Evolutionary conservation across 2,113 vertebrate genomes (phyloP), one percentile per base, ranked within the genome.

Genomic region (Cynocephalus volans): DNA sequence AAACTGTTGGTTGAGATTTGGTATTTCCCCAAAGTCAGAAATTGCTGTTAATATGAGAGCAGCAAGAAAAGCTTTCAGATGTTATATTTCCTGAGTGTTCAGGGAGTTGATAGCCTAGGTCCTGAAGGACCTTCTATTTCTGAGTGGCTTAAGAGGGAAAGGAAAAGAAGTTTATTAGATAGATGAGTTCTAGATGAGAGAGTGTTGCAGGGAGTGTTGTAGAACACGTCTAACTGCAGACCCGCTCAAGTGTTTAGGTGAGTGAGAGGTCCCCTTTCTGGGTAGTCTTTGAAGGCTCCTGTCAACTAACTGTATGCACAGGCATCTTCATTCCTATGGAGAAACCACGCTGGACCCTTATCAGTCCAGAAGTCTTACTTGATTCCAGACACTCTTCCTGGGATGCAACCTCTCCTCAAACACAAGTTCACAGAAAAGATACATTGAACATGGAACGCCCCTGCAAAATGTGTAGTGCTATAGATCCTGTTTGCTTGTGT

Each of bases 1-100:
- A 73, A 83, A 83, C 73, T 48, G 13, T 72, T 76, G 56, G 31
- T 86, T 64, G 41, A 64, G 76, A 72, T 36, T 79, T 75, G 60
- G 28, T 64, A 50, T 82, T 36, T 36, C 52, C 52, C 56, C 4
- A 7, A 62, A 82, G 73, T 79, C 82, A 95, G 92, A 93, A 95
- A 83, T 69, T 69, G 62, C 62, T 92, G 77, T 85, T 56, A 58
- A 67, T 60, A 18, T 56, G 56, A 82, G 45, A 85, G 18, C 31
- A 92, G 65, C 58, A 58, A 87, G 75, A 86, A 86, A 26, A 4
- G 3, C 58, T 70, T 92, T 52, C 41, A 64, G 89, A 50, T 77
- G 13, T 54, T 80, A 0, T 8, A 26, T 31, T 62, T 91, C 31
- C 28, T 33, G 86, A 72, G 48, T 85, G 50, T 70, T 36, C n/a